Base-by-base conservation (phyloP, 2,113 vertebrate genomes). In the Mus pahari region DNA sequence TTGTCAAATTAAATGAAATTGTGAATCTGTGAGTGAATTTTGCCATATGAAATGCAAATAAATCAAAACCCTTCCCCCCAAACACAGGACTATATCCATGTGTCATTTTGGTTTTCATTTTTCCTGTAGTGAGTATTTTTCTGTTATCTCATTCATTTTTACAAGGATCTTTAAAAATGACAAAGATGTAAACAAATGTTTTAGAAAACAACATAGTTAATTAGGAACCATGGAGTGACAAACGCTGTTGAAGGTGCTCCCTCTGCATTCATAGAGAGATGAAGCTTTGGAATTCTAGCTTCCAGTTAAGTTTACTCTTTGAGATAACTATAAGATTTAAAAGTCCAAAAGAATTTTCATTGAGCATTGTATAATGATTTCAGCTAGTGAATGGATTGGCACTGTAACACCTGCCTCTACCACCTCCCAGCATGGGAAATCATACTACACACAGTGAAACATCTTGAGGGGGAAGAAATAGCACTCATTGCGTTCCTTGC, bases 391-490 rank as follows among this genome's bases (percentile, higher is more conserved):
- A 45, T 10, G 12, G 5, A 11, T 7, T 42, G 78, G 90, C 70
- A 55, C 55, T 11, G n/a, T 7, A 79, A 16, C 19, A 82, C n/a
- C 62, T 55, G 3, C n/a, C n/a, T 39, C 20, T 33, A 48, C 19
- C 8, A 26, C 28, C 22, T 92, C 50, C 62, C 33, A 8, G 48
- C 45, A 3, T 55, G 74, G 74, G 42, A 92, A 82, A 87, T 1
- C 42, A 5, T 14, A 71, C 7, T 50, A 8, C 0, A 8, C 0
- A 4, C 8, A 66, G 0, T 11, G 14, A 19, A 55, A 86, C 19
- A 17, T 42, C n/a, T 92, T 31, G 0, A 42, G 26, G 64, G 36
- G 24, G 53, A 71, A 92, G 70, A 39, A 48, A 1, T 0, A 12
- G 2, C 5, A 1, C 36, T 70, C 2, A 42, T 4, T 45, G 50